phyloP scores from a whole-genome alignment of 2,797 vertebrate genomes.

The Furcifer pardalis region DNA sequence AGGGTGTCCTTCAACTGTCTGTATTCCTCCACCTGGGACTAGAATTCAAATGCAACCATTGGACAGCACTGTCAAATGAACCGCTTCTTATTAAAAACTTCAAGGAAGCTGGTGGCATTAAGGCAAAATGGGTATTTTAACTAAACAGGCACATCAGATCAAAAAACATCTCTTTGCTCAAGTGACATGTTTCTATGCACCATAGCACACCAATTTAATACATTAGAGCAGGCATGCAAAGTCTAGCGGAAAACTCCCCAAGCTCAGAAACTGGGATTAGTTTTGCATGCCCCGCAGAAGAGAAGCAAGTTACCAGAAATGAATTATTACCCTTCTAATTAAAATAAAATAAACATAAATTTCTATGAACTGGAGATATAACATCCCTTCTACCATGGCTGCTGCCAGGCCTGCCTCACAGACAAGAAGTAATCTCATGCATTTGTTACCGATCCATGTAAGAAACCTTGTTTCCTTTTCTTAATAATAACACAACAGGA shows the following conservation, averaged over 20 bases:
- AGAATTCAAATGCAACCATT: constrained; percentile 63
- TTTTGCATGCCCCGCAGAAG: constrained; percentile 67
- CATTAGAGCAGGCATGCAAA: constrained; percentile 73
- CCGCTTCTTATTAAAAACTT: constrained; percentile 32
- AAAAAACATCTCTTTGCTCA: constrained; percentile 28
- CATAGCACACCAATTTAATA: constrained; percentile 46
- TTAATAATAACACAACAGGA: not conserved
- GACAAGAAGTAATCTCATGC: constrained; percentile 1
- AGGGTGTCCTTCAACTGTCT: constrained; percentile 89
- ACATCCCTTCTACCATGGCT: not conserved
- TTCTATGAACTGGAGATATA: constrained; percentile 13
- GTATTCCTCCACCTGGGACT: constrained; percentile 93
- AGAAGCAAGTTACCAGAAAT: constrained; percentile 57
- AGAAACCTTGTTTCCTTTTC: not conserved
- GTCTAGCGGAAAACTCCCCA: constrained; percentile 45
- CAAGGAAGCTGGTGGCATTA: constrained; percentile 3
- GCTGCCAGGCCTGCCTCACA: not conserved
- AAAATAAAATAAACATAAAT: constrained; percentile 29
- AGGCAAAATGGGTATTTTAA: not conserved
- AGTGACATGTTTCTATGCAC: constrained; percentile 34
- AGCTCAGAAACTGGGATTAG: constrained; percentile 65
- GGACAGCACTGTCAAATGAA: not conserved
- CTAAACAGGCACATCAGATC: constrained; percentile 24
- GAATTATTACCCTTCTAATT: constrained; percentile 54
- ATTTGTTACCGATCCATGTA: not conserved